Evolutionary conservation across 2,113 vertebrate species (phyloP).

Genomic region (Odontesthes bonariensis): DNA sequence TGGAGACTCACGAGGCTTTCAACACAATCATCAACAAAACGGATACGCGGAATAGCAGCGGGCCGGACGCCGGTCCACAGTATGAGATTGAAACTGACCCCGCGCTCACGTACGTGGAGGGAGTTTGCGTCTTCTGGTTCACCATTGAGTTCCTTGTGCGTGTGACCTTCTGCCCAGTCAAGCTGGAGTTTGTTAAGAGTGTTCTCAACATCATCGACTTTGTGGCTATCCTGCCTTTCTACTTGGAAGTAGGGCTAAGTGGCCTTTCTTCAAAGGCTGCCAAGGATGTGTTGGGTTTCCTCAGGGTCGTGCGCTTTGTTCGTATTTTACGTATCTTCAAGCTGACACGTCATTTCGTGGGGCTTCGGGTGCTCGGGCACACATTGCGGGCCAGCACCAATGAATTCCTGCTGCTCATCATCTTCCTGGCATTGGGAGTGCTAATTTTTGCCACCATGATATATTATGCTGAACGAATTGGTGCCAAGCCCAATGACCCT

Average conservation of each 20-base stretch:
- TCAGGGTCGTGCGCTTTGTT: conserved; percentile 97
- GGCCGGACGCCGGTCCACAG: conserved; percentile 84
- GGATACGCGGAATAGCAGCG: conserved; percentile 85
- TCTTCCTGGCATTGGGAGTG: conserved; percentile 95
- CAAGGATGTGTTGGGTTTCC: conserved; percentile 97
- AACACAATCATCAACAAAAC: conserved; percentile 98
- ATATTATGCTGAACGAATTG: conserved; percentile 97
- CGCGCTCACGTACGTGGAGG: conserved; percentile 95
- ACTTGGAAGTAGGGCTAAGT: conserved; percentile 95
- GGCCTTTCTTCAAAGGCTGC: conserved; percentile 98
- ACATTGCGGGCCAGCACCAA: conserved; percentile 96
- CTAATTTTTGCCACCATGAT: conserved; percentile 99
- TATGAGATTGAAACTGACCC: conserved; percentile 97
- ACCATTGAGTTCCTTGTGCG: conserved; percentile 98
- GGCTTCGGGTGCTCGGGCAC: conserved; percentile 94
- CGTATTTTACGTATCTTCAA: conserved; percentile 98
- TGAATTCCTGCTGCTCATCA: conserved; percentile 97
- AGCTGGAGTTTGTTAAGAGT: conserved; percentile 97
- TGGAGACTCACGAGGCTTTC: conserved; percentile 98
- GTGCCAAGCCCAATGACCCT: conserved; percentile 92
- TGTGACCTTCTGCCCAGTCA: conserved; percentile 94
- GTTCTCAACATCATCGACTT: conserved; percentile 98
- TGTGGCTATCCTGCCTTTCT: conserved; percentile 97
- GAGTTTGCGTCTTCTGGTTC: conserved; percentile 98
- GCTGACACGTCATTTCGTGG: conserved; percentile 97